Evolutionary conservation across 2,113 vertebrate species (phyloP), one percentile per base, ranked within the genome.

Genomic region (Piaya cayana): DNA sequence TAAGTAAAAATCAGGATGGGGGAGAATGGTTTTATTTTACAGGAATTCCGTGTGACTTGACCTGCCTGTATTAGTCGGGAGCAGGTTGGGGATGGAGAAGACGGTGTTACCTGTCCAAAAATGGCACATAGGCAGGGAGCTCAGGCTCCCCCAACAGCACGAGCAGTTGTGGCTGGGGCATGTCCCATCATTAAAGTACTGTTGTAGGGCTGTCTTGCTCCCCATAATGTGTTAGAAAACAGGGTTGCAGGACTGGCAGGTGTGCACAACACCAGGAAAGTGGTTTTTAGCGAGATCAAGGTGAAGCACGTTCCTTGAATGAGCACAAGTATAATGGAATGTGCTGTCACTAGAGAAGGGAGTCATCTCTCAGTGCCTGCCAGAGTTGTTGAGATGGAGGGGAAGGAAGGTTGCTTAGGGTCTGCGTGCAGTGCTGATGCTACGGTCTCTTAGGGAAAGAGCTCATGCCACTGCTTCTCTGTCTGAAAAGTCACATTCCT

Each of bases 181-280:
- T 1, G 0, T 34, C 55, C 20, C 6, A 0, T 47, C 75, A 0
- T 3, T 8, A 6, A 17, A 15, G 58, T 12, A 14, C 29, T 20
- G 72, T 17, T 39, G n/a, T 2, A 14, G 79, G n/a, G 27, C 3
- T 4, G 3, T 60, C 67, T 30, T 2, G 0, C 58, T 53, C 74
- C 23, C 53, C 47, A 8, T 7, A 3, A 4, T 3, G 27, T 6
- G n/a, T 52, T 60, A 39, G 78, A 56, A 70, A 26, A n/a, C 29
- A 13, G 34, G 5, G 13, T 21, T 42, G 55, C 67, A 47, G 79
- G 30, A 12, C 26, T 22, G 71, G 8, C 2, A 3, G 50, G 56
- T 39, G 8, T 8, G 21, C 2, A 5, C 12, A 12, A 42, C 42
- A 22, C n/a, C 16, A 4, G 21, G 37, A n/a, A 30, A 23, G 4